These are phyloP conservation scores for Thecophora atra DNA, from an alignment of 2,888 invertebrate species.

Conservation along the genomic window DNA sequence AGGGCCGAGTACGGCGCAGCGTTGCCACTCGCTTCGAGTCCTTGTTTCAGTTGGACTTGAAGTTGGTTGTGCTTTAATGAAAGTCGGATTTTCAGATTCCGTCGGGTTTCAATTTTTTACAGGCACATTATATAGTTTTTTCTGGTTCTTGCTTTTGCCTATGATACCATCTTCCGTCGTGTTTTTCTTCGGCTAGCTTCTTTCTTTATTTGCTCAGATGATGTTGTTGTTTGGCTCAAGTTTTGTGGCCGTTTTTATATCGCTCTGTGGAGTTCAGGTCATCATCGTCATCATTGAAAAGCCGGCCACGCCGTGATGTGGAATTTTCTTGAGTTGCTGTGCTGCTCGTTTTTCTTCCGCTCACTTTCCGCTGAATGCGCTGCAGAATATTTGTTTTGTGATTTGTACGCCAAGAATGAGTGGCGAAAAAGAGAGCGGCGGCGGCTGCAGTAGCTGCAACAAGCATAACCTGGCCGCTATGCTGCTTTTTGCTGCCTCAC, in stretches of 20 bases:
- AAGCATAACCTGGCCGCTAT: background rate
- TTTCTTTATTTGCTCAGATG: background rate
- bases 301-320: slow-evolving; percentile 39
- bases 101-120: slow-evolving; percentile 19
- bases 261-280: slow-evolving; percentile 37
- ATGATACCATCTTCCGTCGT: background rate
- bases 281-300: slow-evolving; percentile 41
- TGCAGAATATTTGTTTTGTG: slow-evolving; percentile 27
- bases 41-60: slow-evolving; percentile 13
- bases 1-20: slow-evolving; percentile 12
- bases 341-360: slow-evolving; percentile 1
- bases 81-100: slow-evolving; percentile 13
- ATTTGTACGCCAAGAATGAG: slow-evolving; percentile 37
- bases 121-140: background rate
- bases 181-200: slow-evolving; percentile 3
- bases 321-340: slow-evolving; percentile 35
- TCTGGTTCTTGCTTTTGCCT: background rate
- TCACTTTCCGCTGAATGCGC: slow-evolving; percentile 29
- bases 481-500: background rate
- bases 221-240: background rate
- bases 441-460: background rate
- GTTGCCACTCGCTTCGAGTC: background rate
- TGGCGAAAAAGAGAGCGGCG: slow-evolving; percentile 25
- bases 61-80: slow-evolving; percentile 17
- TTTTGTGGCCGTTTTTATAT: background rate